phyloP scores from a whole-genome alignment of 2,888 invertebrate genomes.

The Thera obeliscata region DNA sequence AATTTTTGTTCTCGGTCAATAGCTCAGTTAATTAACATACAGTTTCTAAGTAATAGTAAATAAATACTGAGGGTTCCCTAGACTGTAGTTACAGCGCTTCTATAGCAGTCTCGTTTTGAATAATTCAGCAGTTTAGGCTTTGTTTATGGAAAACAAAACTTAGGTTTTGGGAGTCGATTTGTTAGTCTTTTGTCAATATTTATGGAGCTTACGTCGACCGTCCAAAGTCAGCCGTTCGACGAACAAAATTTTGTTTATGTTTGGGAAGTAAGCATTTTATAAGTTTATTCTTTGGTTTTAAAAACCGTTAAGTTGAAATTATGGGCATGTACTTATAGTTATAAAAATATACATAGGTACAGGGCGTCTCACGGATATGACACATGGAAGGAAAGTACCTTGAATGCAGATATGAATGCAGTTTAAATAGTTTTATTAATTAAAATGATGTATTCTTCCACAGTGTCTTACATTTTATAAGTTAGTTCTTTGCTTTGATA shows the following conservation, averaged over 20 bases:
- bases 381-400: too few species aligned
- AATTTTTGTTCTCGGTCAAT: too few species aligned
- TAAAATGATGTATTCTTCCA: too few species aligned
- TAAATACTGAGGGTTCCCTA: slow-evolving; percentile 28
- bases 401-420: too few species aligned
- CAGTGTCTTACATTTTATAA: too few species aligned
- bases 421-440: too few species aligned
- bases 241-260: slow-evolving; percentile 42
- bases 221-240: slow-evolving; percentile 39
- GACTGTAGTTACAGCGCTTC: slow-evolving; percentile 27
- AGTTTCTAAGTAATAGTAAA: slow-evolving; percentile 18
- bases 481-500: too few species aligned
- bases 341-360: too few species aligned
- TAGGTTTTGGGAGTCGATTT: slow-evolving; percentile 48
- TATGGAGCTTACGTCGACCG: slow-evolving; percentile 35
- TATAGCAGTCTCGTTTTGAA: slow-evolving; percentile 39
- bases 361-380: too few species aligned
- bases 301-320: too few species aligned
- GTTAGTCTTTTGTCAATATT: slow-evolving; percentile 52
- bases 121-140: slow-evolving; percentile 48
- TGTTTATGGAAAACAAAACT: slow-evolving; percentile 50
- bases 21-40: slow-evolving; percentile 30
- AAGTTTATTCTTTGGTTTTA: slow-evolving; percentile 8
- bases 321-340: too few species aligned
- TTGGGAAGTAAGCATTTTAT: slow-evolving; percentile 17